phyloP scores from a whole-genome alignment of 2,888 invertebrate species.

The Agonopterix heracliana region DNA sequence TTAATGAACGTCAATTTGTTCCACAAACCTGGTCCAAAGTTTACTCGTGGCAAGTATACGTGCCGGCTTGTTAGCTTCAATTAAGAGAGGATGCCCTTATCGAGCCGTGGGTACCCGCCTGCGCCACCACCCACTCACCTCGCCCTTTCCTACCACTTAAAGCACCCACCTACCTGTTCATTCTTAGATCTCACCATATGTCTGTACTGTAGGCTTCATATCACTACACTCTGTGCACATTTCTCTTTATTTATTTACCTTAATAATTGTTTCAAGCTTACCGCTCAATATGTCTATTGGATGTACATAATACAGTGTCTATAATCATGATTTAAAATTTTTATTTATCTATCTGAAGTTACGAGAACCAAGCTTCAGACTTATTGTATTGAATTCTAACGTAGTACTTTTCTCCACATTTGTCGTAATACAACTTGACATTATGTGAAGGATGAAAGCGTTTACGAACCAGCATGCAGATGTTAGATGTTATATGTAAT shows the following conservation, averaged over 20 bases:
- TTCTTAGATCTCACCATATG: conserved; percentile 44
- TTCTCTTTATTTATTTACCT: conserved; percentile 27
- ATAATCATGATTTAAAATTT: conserved; percentile 28
- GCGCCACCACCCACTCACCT: conserved; percentile 49
- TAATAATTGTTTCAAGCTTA: conserved; percentile 48
- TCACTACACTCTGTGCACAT: conserved; percentile 54
- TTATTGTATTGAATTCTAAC: conserved; percentile 8
- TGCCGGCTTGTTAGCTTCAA: conserved; percentile 60
- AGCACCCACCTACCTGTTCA: conserved; percentile 46
- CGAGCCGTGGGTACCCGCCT: conserved; percentile 76
- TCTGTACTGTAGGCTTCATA: conserved; percentile 32
- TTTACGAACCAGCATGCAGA: conserved; percentile 36
- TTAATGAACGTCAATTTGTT: conserved; percentile 38
- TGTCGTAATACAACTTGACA: neutral
- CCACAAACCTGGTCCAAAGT: conserved; percentile 41
- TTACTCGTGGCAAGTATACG: conserved; percentile 48
- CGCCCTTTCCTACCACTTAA: conserved; percentile 43
- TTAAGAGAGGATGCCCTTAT: conserved; percentile 51
- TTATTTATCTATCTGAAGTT: conserved; percentile 26
- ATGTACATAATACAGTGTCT: conserved; percentile 48
- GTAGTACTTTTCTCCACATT: neutral
- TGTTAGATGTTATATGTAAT: conserved; percentile 45
- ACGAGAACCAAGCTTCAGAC: conserved; percentile 35
- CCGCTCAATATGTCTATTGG: conserved; percentile 43
- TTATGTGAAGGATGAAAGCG: conserved; percentile 2